Evolutionary conservation across 2,888 invertebrate genomes (phyloP).

Genomic region (Tineola bisselliella): DNA sequence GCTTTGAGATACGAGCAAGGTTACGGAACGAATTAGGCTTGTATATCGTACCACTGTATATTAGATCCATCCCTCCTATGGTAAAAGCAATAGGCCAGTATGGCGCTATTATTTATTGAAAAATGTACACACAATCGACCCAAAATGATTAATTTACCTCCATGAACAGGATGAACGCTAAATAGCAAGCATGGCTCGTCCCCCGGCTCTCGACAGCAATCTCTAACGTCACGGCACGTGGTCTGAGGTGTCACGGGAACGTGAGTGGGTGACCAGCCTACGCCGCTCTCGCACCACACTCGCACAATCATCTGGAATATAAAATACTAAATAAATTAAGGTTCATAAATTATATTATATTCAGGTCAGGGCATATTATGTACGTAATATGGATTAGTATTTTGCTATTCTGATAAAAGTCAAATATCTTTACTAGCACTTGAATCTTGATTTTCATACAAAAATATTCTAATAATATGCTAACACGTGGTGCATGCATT

Average conservation of each 20-base stretch:
- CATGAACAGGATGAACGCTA: slow-evolving; percentile 65
- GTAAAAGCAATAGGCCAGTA: no score
- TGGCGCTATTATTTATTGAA: no score
- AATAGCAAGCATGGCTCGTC: slow-evolving; percentile 71
- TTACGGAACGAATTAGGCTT: no score
- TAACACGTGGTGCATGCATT: neutral
- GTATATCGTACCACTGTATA: no score
- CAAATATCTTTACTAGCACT: no score
- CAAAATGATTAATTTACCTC: slow-evolving; percentile 39
- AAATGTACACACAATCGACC: no score
- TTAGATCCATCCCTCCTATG: no score
- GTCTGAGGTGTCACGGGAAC: slow-evolving; percentile 74
- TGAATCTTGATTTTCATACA: neutral
- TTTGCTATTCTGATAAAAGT: no score
- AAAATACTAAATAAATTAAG: neutral
- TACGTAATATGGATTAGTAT: no score
- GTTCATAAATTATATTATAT: no score
- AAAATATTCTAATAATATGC: neutral
- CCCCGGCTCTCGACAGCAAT: slow-evolving; percentile 73
- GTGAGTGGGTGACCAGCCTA: slow-evolving; percentile 61
- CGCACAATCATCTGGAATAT: slow-evolving; percentile 71
- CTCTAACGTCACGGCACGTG: slow-evolving; percentile 71
- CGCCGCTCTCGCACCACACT: slow-evolving; percentile 70
- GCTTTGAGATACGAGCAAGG: no score
- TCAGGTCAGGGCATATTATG: no score